A percentile compares a stretch with the other conserved stretches of the same genome.
phyloP scores from a whole-genome alignment of 2,113 vertebrate genomes.

The Anolis carolinensis region DNA sequence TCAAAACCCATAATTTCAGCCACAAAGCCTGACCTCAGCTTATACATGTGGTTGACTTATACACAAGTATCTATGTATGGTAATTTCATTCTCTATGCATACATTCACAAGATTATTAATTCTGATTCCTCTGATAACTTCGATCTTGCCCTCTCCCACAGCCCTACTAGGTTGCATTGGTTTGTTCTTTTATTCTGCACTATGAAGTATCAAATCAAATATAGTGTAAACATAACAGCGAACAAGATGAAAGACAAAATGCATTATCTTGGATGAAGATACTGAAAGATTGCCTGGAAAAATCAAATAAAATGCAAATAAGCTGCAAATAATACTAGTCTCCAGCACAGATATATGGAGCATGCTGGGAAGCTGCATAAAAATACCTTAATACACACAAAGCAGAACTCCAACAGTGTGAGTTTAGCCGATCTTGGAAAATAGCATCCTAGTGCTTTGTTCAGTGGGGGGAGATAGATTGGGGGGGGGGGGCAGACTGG shows the following conservation, averaged over 20 bases:
- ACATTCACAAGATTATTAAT: neutral
- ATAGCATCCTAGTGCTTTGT: neutral
- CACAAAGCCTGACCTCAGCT: no score
- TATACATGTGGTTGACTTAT: no score
- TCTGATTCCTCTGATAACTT: neutral
- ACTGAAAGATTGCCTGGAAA: neutral
- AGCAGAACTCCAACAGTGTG: neutral
- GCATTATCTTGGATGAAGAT: neutral
- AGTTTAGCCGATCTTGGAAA: neutral
- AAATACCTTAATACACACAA: neutral
- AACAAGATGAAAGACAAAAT: neutral
- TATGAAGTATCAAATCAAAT: neutral
- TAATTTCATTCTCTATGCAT: neutral
- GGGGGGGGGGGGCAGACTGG: neutral
- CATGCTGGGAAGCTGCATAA: neutral
- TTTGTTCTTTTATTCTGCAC: neutral
- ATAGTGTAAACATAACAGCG: neutral
- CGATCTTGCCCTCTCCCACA: neutral
- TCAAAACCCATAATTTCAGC: no score
- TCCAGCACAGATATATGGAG: neutral
- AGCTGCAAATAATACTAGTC: neutral
- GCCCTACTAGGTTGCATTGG: neutral
- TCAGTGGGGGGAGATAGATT: neutral
- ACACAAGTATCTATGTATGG: neutral
- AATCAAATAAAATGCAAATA: neutral